phyloP scores from a whole-genome alignment of 2,113 vertebrate genomes.

The Salminus brasiliensis region DNA sequence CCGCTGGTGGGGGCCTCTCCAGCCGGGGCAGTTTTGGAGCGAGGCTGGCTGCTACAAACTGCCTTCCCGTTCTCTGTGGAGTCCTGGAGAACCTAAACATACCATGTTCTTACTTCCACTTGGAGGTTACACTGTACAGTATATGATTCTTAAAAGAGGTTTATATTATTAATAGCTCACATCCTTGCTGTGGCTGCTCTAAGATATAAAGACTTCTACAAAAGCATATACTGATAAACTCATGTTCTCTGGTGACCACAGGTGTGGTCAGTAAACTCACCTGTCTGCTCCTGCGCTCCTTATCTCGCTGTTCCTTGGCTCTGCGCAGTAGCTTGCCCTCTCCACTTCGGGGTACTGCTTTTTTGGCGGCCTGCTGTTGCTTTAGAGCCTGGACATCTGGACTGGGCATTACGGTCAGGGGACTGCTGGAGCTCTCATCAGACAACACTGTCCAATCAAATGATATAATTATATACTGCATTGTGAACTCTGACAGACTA shows the following conservation, averaged over 20 bases:
- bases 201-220: neutral
- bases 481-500: too few species aligned
- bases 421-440: conserved; percentile 74
- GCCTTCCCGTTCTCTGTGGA: conserved; percentile 10
- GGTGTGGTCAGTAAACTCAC: conserved; percentile 49
- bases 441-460: conserved; percentile 74
- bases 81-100: conserved; percentile 42
- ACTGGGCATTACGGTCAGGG: conserved; percentile 83
- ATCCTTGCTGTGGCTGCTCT: neutral
- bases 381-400: conserved; percentile 84
- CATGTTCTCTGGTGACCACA: neutral
- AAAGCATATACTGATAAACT: neutral
- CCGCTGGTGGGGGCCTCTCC: conserved; percentile 47
- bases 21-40: conserved; percentile 46
- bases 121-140: neutral
- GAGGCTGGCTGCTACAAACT: conserved; percentile 26
- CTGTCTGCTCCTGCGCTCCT: conserved; percentile 70
- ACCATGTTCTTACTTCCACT: conserved; percentile 12
- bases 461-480: too few species aligned
- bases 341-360: conserved; percentile 67
- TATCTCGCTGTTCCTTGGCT: conserved; percentile 73
- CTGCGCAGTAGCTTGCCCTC: conserved; percentile 80
- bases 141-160: neutral
- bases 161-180: neutral
- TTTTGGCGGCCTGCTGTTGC: conserved; percentile 78